Conservation (phyloP, 2,797 vertebrate genomes). For the Sylvia borin region DNA sequence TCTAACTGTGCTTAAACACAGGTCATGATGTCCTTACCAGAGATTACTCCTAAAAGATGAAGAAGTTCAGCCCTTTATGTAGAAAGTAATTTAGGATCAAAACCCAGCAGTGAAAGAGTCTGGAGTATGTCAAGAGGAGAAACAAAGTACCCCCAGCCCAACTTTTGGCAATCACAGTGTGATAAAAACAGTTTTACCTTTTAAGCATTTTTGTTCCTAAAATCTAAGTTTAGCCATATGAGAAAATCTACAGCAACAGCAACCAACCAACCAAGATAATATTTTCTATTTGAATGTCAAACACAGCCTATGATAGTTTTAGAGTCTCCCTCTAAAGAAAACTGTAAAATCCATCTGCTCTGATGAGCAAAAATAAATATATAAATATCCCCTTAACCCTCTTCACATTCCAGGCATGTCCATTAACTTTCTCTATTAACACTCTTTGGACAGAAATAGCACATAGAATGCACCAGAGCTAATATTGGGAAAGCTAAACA, state of each 20-base stretch:
- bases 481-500: conserved; percentile 54
- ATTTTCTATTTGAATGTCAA: not conserved
- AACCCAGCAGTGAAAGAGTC: not conserved
- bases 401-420: conserved; percentile 46
- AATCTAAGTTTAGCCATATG: not conserved
- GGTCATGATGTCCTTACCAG: not conserved
- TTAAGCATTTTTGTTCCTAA: not conserved
- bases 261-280: not conserved
- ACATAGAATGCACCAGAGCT: not conserved
- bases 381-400: not conserved
- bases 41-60: not conserved
- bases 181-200: not conserved
- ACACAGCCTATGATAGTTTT: not conserved
- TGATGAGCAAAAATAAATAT: conserved; percentile 19
- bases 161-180: not conserved
- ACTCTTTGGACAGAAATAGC: conserved; percentile 34
- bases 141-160: not conserved
- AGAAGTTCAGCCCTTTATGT: not conserved
- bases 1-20: not conserved
- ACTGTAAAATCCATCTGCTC: conserved; percentile 32
- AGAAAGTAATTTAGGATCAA: not conserved
- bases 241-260: not conserved
- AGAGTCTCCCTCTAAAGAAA: not conserved
- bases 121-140: not conserved
- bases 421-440: conserved; percentile 47